Evolutionary conservation across 2,888 invertebrate species (phyloP), one percentile per base, ranked within the genome.

Genomic region (Apoderus coryli): DNA sequence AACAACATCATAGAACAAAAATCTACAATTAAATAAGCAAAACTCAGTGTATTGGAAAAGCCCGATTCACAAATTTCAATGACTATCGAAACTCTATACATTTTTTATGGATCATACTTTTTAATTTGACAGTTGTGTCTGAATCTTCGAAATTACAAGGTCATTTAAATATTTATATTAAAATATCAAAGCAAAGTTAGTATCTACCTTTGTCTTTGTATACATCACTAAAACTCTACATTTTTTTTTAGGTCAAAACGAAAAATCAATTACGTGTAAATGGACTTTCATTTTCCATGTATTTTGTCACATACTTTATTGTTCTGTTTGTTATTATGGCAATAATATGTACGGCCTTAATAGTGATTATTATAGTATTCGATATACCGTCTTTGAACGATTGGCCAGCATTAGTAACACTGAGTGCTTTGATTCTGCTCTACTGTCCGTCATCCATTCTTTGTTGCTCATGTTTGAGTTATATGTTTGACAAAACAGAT

Each of bases 181-280:
- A n/a, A 19, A 19, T 19, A n/a, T 19, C 19, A 19, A 19, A n/a
- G n/a, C n/a, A n/a, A 19, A 19, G 19, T 7, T 19, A 19, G 7
- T 40, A 31, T n/a, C n/a, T n/a, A n/a, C n/a, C n/a, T n/a, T n/a
- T n/a, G n/a, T n/a, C n/a, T n/a, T n/a, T n/a, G n/a, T n/a, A n/a
- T n/a, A n/a, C n/a, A n/a, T n/a, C n/a, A n/a, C n/a, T n/a, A n/a
- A n/a, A n/a, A n/a, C n/a, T n/a, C n/a, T n/a, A n/a, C n/a, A n/a
- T n/a, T n/a, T n/a, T 32, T 57, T 67, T 37, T 29, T 61, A 85
- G 82, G 75, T 76, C 34, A 78, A 77, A 61, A 76, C 80, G 2
- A 77, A 81, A 52, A 82, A 82, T 53, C 82, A 82, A 52, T 61
- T 86, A 16, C 65, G 84, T 10, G 79, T 84, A 10, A 80, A 85